Percentiles rank a stretch among this genome's conserved stretches.
These are phyloP conservation scores for Drosophila persimilis DNA, from an alignment of 1,140 invertebrate genomes.

Conservation along the genomic window DNA sequence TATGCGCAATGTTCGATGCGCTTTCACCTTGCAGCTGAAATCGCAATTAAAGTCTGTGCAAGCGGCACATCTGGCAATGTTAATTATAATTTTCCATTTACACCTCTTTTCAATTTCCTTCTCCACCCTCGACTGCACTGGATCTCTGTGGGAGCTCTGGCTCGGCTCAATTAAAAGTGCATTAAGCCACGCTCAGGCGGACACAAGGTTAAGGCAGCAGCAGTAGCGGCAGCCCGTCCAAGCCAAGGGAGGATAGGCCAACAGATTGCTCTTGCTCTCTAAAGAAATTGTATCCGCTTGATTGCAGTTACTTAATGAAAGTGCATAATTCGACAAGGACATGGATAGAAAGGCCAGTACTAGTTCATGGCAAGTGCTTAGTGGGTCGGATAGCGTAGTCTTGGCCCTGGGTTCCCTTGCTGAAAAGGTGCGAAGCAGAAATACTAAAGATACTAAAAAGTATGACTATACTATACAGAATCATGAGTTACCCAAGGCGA, in stretches of 20 bases:
- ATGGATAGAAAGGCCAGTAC: conserved; percentile 30
- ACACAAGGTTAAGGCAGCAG: conserved; percentile 56
- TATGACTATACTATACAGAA: no score
- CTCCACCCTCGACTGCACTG: conserved; percentile 11
- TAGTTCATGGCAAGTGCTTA: conserved; percentile 1
- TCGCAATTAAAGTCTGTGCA: conserved; percentile 32
- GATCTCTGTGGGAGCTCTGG: conserved; percentile 14
- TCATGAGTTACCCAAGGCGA: no score
- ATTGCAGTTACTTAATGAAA: conserved; percentile 79
- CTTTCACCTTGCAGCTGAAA: conserved; percentile 27
- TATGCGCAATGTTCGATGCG: conserved; percentile 53
- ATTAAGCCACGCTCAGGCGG: conserved; percentile 62
- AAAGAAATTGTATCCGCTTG: conserved; percentile 64
- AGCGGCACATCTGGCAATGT: conserved; percentile 61
- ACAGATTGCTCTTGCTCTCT: conserved; percentile 48
- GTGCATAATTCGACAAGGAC: conserved; percentile 60
- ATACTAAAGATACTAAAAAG: no score
- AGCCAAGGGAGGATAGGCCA: conserved; percentile 11
- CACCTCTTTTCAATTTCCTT: conserved; percentile 56
- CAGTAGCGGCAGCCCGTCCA: conserved; percentile 21
- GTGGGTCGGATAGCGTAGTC: not conserved
- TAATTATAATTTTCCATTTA: conserved; percentile 75
- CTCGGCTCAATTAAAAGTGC: conserved; percentile 75
- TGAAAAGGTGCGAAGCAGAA: not conserved
- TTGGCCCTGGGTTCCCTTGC: conserved; percentile 3